A percentile compares a stretch with the other conserved stretches of the same genome.
phyloP scores from a whole-genome alignment of 2,113 vertebrate genomes.

The Scomber japonicus region DNA sequence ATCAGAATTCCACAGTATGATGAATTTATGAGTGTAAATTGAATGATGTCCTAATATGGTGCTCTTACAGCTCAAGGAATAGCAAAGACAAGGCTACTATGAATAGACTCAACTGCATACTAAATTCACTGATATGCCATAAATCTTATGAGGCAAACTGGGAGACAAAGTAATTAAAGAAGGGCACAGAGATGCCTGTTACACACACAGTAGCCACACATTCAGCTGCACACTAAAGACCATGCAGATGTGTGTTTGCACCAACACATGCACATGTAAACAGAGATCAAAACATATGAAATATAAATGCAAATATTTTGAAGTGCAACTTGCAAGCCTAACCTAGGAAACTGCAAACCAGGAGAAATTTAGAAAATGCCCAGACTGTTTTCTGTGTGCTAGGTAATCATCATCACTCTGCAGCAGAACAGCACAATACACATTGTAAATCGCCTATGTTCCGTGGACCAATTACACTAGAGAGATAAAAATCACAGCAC shows the following conservation, averaged over 20 bases:
- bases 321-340: constrained; percentile 21
- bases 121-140: constrained; percentile 70
- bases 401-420: constrained; percentile 71
- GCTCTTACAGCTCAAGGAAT: constrained; percentile 29
- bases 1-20: constrained; percentile 27
- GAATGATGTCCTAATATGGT: constrained; percentile 40
- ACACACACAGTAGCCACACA: constrained; percentile 42
- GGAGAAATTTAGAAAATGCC: constrained; percentile 53
- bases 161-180: constrained; percentile 77
- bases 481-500: constrained; percentile 73
- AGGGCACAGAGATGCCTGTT: constrained; percentile 66
- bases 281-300: constrained; percentile 3
- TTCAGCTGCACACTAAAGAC: constrained; percentile 15
- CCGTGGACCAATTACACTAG: constrained; percentile 75
- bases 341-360: constrained; percentile 11
- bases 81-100: constrained; percentile 65
- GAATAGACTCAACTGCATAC: constrained; percentile 70
- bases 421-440: constrained; percentile 47
- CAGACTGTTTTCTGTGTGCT: constrained; percentile 35
- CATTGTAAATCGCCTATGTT: constrained; percentile 69
- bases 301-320: constrained; percentile 27
- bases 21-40: constrained; percentile 25
- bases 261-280: constrained; percentile 24
- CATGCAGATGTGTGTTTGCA: constrained; percentile 1
- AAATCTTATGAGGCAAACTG: constrained; percentile 77